Percentiles rank a stretch among this genome's conserved stretches.
These are phyloP conservation scores for Octodon degus DNA, from an alignment of 2,113 vertebrate genomes.

Conservation along the genomic window DNA sequence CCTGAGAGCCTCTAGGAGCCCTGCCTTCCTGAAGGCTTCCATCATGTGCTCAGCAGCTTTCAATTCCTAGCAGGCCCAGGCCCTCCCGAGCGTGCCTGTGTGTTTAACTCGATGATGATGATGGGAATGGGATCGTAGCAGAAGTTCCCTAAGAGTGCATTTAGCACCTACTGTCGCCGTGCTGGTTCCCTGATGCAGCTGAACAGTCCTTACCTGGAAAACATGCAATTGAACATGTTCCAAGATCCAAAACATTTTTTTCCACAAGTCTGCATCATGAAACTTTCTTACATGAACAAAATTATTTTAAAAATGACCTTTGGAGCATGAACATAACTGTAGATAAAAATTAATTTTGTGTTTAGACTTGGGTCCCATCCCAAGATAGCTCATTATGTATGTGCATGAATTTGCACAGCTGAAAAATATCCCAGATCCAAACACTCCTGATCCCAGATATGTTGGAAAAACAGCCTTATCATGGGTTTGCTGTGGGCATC, in stretches of 20 bases:
- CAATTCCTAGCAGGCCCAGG: background rate
- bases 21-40: background rate
- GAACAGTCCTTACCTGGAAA: background rate
- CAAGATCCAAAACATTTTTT: background rate
- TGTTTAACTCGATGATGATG: no score
- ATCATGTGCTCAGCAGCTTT: background rate
- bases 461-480: background rate
- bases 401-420: background rate
- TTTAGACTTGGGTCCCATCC: background rate
- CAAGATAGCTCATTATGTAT: background rate
- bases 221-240: background rate
- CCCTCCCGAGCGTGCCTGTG: no score
- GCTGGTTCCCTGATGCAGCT: background rate
- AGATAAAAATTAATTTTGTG: background rate
- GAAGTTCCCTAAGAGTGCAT: background rate
- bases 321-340: background rate
- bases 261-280: background rate
- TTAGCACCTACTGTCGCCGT: background rate
- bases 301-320: background rate
- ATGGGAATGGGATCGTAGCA: rapidly evolving
- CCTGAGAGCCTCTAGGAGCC: no score
- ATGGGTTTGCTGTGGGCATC: background rate
- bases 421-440: background rate
- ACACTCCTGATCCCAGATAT: background rate
- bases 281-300: background rate